phyloP scores from a whole-genome alignment of 2,113 vertebrate genomes.

The Oxyruncus cristatus region DNA sequence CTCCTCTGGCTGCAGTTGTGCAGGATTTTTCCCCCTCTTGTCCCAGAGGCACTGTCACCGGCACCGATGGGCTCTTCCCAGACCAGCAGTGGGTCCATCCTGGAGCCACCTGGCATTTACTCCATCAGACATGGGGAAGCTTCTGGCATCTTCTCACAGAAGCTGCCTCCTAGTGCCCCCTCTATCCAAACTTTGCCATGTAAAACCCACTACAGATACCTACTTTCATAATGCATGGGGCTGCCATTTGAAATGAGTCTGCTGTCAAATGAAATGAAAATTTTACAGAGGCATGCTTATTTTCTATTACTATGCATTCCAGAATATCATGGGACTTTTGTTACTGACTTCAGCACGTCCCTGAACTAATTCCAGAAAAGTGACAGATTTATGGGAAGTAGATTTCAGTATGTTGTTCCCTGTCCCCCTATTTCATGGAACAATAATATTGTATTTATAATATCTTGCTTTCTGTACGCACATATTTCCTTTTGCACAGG shows the following conservation, averaged over 20 bases:
- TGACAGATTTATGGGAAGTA: conserved; percentile 5
- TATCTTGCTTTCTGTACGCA: background rate
- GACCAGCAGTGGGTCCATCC: background rate
- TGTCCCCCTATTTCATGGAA: background rate
- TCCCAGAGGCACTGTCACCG: background rate
- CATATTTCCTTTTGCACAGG: background rate
- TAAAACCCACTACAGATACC: background rate
- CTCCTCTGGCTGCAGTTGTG: background rate
- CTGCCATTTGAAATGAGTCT: background rate
- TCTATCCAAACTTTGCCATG: background rate
- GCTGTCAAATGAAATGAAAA: background rate
- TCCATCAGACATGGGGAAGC: background rate
- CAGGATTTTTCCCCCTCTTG: background rate
- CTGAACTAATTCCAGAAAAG: background rate
- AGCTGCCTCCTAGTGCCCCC: background rate
- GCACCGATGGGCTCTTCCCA: background rate
- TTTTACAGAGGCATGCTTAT: background rate
- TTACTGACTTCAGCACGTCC: background rate
- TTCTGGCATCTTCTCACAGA: background rate
- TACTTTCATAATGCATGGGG: background rate
- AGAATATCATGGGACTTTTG: background rate
- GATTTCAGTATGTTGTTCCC: background rate
- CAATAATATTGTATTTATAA: background rate
- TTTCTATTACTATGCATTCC: background rate
- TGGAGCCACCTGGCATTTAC: background rate